A percentile compares a stretch with the other conserved stretches of the same genome.
These are phyloP conservation scores for Drosophila paramelanica DNA, from an alignment of 2,888 invertebrate genomes.

Conservation along the genomic window DNA sequence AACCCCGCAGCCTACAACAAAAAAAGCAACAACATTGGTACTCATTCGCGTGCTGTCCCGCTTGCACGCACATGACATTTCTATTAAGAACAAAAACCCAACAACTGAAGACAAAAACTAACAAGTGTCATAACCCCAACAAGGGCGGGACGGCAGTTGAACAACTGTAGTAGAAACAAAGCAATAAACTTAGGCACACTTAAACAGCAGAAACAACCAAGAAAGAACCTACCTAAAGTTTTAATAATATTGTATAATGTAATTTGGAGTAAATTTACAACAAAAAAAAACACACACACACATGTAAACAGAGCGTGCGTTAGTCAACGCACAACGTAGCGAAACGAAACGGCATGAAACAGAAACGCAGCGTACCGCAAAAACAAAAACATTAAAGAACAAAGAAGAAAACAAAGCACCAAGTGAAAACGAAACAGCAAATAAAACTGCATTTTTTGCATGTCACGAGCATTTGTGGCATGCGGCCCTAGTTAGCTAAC, in stretches of 20 bases:
- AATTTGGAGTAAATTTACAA: slow-evolving; percentile 72
- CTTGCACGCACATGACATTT: slow-evolving; percentile 22
- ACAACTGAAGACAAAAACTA: slow-evolving; percentile 15
- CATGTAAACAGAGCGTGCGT: slow-evolving; percentile 23
- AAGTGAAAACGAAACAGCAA: slow-evolving; percentile 18
- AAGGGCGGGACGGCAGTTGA: slow-evolving; percentile 15
- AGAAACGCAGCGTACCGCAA: slow-evolving; percentile 1
- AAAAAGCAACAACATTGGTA: background rate
- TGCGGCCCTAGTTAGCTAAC: slow-evolving; percentile 39
- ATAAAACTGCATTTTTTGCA: slow-evolving; percentile 37
- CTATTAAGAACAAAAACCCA: background rate
- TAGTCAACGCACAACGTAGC: slow-evolving; percentile 49
- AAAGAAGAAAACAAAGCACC: slow-evolving; percentile 7
- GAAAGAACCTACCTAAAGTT: slow-evolving; percentile 74
- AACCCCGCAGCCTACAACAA: slow-evolving; percentile 13
- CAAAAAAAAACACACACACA: slow-evolving; percentile 6
- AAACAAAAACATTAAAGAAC: slow-evolving; percentile 8
- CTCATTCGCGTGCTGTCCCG: slow-evolving; percentile 25
- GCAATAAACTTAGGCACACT: slow-evolving; percentile 46
- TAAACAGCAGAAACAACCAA: slow-evolving; percentile 39
- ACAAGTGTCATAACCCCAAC: slow-evolving; percentile 45
- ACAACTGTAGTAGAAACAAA: slow-evolving; percentile 32
- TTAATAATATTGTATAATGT: slow-evolving; percentile 59
- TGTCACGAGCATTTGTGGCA: slow-evolving; percentile 29
- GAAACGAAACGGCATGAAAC: slow-evolving; percentile 15